These are phyloP conservation scores for Cecropterus lyciades DNA, from an alignment of 1,140 invertebrate genomes.

Conservation along the genomic window DNA sequence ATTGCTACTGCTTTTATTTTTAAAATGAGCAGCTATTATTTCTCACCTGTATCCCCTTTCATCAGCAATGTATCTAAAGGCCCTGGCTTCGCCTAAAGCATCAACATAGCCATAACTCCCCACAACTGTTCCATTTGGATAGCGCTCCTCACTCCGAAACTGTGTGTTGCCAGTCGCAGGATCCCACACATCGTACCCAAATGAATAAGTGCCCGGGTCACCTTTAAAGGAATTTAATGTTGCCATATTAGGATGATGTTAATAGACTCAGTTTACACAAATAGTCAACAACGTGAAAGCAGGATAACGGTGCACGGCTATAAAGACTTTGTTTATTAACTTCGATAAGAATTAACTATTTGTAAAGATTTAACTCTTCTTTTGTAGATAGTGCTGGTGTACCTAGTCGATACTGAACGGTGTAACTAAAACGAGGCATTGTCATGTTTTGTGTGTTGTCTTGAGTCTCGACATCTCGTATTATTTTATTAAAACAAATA, in stretches of 20 bases:
- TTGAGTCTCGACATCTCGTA: no score
- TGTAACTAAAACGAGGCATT: no score
- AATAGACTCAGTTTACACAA: constrained; percentile 30
- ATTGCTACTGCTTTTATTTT: no score
- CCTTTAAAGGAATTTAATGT: constrained; percentile 56
- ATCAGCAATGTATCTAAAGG: constrained; percentile 87
- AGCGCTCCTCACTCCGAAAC: constrained; percentile 87
- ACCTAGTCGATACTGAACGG: no score
- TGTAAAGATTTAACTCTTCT: no score
- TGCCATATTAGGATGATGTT: constrained; percentile 41
- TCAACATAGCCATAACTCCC: constrained; percentile 89
- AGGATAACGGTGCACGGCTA: constrained; percentile 7
- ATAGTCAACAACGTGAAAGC: constrained; percentile 11
- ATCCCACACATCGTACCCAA: constrained; percentile 88
- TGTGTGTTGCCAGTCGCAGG: constrained; percentile 86
- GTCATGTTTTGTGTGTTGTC: no score
- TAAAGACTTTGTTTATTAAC: neutral
- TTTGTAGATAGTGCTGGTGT: no score
- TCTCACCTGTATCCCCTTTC: constrained; percentile 86
- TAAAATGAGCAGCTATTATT: neutral
- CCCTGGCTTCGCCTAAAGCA: constrained; percentile 84
- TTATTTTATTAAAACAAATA: no score
- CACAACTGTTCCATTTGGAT: constrained; percentile 87
- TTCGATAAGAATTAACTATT: neutral
- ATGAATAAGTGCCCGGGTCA: constrained; percentile 86